Conservation (phyloP, 2,888 invertebrate genomes). For the Aethes cnicana region DNA sequence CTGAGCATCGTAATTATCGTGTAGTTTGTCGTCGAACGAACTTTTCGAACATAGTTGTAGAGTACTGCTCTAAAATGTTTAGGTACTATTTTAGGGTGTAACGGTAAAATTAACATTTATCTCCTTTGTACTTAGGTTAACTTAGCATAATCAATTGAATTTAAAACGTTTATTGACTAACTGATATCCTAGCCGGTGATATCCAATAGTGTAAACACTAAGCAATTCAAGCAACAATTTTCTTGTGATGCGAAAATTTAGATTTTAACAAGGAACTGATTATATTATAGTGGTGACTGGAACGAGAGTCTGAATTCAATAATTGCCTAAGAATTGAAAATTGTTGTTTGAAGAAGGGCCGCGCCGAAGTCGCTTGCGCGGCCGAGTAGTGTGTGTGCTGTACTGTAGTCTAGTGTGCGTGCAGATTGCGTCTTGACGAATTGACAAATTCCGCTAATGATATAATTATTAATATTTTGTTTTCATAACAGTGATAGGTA, state of each 20-base stretch:
- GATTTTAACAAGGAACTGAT: conserved; percentile 60
- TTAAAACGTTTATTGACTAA: conserved; percentile 25
- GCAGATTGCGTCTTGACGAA: conserved; percentile 65
- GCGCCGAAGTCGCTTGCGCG: neutral
- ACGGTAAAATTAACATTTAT: conserved; percentile 55
- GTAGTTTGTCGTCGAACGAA: conserved; percentile 12
- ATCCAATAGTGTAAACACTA: conserved; percentile 42
- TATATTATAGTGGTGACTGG: conserved; percentile 57
- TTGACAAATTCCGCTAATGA: conserved; percentile 53
- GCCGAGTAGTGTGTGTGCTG: conserved; percentile 10
- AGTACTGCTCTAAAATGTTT: conserved; percentile 23
- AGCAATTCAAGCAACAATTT: conserved; percentile 66
- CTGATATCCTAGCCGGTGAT: conserved; percentile 39
- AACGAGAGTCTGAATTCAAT: conserved; percentile 63
- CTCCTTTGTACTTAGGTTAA: conserved; percentile 67
- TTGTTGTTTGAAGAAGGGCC: conserved; percentile 62
- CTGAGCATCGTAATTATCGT: conserved; percentile 11
- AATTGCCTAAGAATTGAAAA: conserved; percentile 54
- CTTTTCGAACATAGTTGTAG: conserved; percentile 22
- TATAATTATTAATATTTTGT: conserved; percentile 48
- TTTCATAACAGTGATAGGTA: conserved; percentile 51
- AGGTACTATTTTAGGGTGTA: conserved; percentile 23
- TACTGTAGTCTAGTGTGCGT: conserved; percentile 36
- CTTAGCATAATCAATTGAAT: conserved; percentile 52
- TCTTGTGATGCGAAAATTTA: conserved; percentile 43